A percentile compares a stretch with the other conserved stretches of the same genome.
Conservation (phyloP, 2,797 vertebrate species). For the Phyllotis vaccarum region DNA sequence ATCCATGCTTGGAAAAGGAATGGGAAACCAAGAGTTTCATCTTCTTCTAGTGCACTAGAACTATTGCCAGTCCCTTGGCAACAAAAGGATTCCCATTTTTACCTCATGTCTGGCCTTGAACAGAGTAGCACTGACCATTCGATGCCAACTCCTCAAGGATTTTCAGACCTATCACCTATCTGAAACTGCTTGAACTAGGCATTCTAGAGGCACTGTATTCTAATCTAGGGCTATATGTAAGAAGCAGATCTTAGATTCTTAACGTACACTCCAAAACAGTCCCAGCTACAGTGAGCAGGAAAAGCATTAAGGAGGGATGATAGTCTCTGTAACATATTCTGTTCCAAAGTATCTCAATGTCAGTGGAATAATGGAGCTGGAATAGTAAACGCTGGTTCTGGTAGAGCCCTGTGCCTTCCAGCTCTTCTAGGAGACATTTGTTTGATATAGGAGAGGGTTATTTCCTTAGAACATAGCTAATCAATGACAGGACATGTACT, state of each 20-base stretch:
- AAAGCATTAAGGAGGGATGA: background rate
- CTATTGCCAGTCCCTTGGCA: background rate
- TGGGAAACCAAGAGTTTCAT: background rate
- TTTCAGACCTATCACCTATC: background rate
- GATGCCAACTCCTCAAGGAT: background rate
- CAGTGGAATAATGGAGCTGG: background rate
- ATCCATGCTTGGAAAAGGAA: background rate
- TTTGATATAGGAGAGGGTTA: background rate
- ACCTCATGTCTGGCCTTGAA: background rate
- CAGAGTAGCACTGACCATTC: background rate
- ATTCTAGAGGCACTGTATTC: background rate
- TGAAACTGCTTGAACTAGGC: background rate
- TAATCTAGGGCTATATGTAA: background rate
- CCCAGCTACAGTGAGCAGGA: background rate
- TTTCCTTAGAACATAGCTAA: slow-evolving; percentile 23
- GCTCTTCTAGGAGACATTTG: background rate
- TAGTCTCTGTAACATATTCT: background rate
- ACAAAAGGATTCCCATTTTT: background rate
- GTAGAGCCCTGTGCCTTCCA: background rate
- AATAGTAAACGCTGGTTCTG: background rate
- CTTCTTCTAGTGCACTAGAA: background rate
- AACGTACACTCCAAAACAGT: background rate
- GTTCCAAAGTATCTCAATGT: background rate
- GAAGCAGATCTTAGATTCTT: background rate
- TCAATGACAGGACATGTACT: background rate